Conservation (phyloP, 2,888 invertebrate genomes). For the Drosophila borborema region DNA sequence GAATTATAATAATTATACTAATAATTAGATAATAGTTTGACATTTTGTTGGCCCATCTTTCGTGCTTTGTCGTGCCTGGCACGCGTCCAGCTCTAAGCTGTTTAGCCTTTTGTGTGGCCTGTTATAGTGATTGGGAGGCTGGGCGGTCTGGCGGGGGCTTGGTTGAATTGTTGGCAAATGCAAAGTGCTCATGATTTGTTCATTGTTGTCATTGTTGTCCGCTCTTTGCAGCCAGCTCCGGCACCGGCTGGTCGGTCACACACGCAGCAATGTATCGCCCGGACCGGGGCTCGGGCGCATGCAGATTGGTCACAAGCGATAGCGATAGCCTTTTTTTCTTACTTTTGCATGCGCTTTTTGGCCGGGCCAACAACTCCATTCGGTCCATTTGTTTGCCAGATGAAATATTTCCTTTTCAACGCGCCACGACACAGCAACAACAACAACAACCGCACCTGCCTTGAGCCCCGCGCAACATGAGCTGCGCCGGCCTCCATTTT, state of each 20-base stretch:
- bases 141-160: neutral
- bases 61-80: constrained; percentile 33
- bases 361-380: constrained; percentile 58
- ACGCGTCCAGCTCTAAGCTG: constrained; percentile 46
- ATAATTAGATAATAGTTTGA: neutral
- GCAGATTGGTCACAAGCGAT: constrained; percentile 79
- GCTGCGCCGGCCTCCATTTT: constrained; percentile 49
- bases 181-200: constrained; percentile 79
- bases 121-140: constrained; percentile 8
- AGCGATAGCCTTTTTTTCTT: constrained; percentile 76
- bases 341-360: constrained; percentile 49
- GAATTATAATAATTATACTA: neutral
- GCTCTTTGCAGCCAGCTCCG: constrained; percentile 28
- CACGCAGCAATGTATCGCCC: constrained; percentile 25
- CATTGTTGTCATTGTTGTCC: constrained; percentile 80
- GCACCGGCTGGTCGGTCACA: constrained; percentile 47
- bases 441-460: constrained; percentile 66
- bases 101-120: constrained; percentile 63
- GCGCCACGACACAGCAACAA: constrained; percentile 44
- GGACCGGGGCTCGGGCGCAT: constrained; percentile 58
- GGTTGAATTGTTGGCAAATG: constrained; percentile 41
- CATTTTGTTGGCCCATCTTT: neutral
- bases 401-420: constrained; percentile 80
- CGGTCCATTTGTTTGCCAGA: constrained; percentile 59
- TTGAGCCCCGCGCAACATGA: constrained; percentile 8